These are phyloP conservation scores for Coleophora flavipennella DNA, from an alignment of 2,888 invertebrate species.

Conservation along the genomic window DNA sequence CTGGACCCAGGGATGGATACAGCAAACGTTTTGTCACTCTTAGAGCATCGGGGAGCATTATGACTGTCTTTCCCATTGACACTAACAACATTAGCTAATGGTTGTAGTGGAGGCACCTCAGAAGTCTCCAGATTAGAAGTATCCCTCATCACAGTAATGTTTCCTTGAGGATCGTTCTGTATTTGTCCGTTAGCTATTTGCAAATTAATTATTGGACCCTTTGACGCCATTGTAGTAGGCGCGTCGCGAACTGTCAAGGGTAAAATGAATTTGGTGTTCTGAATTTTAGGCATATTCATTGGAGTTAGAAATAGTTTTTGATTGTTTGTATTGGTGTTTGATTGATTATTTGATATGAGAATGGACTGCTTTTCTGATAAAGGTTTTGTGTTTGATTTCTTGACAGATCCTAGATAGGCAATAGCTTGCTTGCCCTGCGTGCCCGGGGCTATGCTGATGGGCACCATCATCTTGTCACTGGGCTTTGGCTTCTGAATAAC, in stretches of 20 bases:
- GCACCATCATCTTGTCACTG: slow-evolving; percentile 63
- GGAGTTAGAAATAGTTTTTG: slow-evolving; percentile 74
- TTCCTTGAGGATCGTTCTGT: slow-evolving; percentile 73
- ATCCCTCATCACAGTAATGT: slow-evolving; percentile 75
- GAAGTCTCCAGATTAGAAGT: slow-evolving; percentile 36
- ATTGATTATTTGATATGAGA: slow-evolving; percentile 58
- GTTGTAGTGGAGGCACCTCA: slow-evolving; percentile 60
- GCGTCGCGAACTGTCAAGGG: slow-evolving; percentile 58
- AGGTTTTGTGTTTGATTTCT: slow-evolving; percentile 55
- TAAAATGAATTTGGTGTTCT: slow-evolving; percentile 67
- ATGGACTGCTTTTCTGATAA: slow-evolving; percentile 57
- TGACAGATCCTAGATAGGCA: slow-evolving; percentile 70
- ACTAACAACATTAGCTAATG: slow-evolving; percentile 41
- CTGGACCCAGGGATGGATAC: slow-evolving; percentile 61
- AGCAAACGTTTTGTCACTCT: slow-evolving; percentile 49
- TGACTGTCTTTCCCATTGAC: slow-evolving; percentile 48
- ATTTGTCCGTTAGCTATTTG: slow-evolving; percentile 79
- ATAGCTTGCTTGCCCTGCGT: slow-evolving; percentile 59
- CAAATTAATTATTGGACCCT: slow-evolving; percentile 76
- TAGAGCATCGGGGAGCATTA: slow-evolving; percentile 36
- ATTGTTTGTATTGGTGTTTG: slow-evolving; percentile 50
- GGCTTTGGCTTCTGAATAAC: slow-evolving; percentile 71
- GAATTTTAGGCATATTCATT: slow-evolving; percentile 72
- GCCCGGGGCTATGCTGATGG: slow-evolving; percentile 57
- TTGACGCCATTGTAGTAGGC: slow-evolving; percentile 70